Conservation (phyloP, 1,140 invertebrate species). For the Drosophila nigromelanica region DNA sequence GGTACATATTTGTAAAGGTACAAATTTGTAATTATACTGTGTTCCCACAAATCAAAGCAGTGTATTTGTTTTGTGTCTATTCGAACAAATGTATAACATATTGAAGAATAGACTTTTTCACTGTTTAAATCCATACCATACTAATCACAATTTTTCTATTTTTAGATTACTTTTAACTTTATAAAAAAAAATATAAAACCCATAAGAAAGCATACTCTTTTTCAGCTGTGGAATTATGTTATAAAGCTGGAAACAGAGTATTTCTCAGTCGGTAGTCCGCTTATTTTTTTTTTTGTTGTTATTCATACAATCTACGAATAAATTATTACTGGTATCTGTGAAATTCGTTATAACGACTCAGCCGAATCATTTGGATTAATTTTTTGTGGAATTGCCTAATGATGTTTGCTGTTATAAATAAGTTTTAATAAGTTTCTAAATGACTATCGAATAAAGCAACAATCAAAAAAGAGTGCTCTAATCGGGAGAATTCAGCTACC, state of each 20-base stretch:
- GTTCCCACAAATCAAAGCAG: neutral
- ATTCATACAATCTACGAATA: conserved; percentile 15
- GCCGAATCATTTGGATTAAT: conserved; percentile 65
- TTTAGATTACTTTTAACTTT: too few relatives aligned
- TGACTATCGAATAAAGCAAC: conserved; percentile 43
- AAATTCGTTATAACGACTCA: conserved; percentile 65
- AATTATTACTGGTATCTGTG: conserved; percentile 51
- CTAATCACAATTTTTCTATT: too few relatives aligned
- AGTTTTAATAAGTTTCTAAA: conserved; percentile 57
- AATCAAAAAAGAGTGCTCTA: neutral
- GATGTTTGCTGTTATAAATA: conserved; percentile 51
- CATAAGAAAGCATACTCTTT: too few relatives aligned
- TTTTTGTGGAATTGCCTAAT: conserved; percentile 72
- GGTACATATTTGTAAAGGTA: conserved; percentile 51
- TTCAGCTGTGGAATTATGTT: too few relatives aligned
- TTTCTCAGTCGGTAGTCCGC: neutral
- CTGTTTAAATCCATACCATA: too few relatives aligned
- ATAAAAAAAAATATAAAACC: too few relatives aligned
- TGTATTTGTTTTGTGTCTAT: neutral
- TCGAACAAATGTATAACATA: too few relatives aligned
- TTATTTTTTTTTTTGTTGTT: conserved; percentile 1
- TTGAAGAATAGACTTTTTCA: too few relatives aligned
- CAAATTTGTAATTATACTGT: conserved; percentile 38
- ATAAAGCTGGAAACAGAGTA: neutral
- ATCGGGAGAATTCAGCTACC: neutral